Percentiles rank a stretch among this genome's conserved stretches.
Evolutionary conservation across 2,113 vertebrate genomes (phyloP).

Genomic region (Zeus faber): DNA sequence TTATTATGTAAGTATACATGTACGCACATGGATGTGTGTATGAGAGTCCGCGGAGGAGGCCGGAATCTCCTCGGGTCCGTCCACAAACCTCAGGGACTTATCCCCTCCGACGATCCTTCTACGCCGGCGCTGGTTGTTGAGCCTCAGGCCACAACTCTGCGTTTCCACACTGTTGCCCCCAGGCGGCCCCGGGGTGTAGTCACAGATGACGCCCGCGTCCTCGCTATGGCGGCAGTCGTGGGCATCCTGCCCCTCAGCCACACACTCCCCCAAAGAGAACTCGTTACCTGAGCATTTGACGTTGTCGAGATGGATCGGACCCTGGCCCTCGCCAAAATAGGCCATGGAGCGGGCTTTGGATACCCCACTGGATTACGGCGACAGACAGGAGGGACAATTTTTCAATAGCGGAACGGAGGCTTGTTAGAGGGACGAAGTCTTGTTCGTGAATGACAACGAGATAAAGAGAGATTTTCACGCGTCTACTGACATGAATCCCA

Average conservation of each 20-base stretch:
- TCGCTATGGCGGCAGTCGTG: slow-evolving; percentile 83
- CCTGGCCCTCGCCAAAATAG: slow-evolving; percentile 80
- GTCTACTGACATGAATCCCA: slow-evolving; percentile 68
- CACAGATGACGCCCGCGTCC: slow-evolving; percentile 84
- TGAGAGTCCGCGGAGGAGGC: not conserved
- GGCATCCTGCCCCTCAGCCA: slow-evolving; percentile 44
- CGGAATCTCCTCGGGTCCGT: too few species aligned
- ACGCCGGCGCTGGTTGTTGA: slow-evolving; percentile 69
- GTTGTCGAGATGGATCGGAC: slow-evolving; percentile 80
- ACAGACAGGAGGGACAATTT: not conserved
- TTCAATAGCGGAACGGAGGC: not conserved
- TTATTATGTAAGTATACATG: not conserved
- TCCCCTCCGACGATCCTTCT: slow-evolving; percentile 86
- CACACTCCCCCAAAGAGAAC: slow-evolving; percentile 68
- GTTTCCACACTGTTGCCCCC: slow-evolving; percentile 20
- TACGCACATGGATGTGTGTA: not conserved
- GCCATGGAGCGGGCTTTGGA: slow-evolving; percentile 83
- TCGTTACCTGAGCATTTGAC: slow-evolving; percentile 78
- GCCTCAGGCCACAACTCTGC: slow-evolving; percentile 62
- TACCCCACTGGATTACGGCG: slow-evolving; percentile 64
- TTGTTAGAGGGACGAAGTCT: not conserved
- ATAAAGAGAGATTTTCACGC: not conserved
- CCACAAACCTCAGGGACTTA: slow-evolving; percentile 86
- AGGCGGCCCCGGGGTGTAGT: slow-evolving; percentile 71
- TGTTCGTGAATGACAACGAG: not conserved